These are phyloP conservation scores for Lycodopsis pacificus DNA, from an alignment of 2,797 vertebrate genomes.

Conservation along the genomic window DNA sequence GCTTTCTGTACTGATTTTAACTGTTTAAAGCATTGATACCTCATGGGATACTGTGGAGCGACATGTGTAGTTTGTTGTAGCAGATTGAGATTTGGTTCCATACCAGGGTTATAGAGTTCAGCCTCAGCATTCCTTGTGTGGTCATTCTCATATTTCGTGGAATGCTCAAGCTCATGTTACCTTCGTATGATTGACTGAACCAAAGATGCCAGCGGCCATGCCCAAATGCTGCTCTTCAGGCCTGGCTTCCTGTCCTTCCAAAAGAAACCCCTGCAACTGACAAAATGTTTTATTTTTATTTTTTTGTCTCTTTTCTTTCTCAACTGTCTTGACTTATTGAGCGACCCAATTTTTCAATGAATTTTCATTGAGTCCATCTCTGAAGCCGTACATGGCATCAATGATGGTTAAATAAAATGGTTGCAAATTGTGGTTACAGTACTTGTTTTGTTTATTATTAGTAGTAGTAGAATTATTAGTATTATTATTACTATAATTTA, in stretches of 20 bases:
- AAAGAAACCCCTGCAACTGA: slow-evolving; percentile 92
- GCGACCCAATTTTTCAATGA: slow-evolving; percentile 91
- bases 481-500: slow-evolving; percentile 83
- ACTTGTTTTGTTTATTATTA: slow-evolving; percentile 85
- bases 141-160: slow-evolving; percentile 81
- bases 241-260: slow-evolving; percentile 98
- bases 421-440: slow-evolving; percentile 86
- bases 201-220: slow-evolving; percentile 99
- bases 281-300: slow-evolving; percentile 80
- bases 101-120: slow-evolving; percentile 76
- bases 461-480: slow-evolving; percentile 61
- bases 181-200: slow-evolving; percentile 94
- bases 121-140: slow-evolving; percentile 75
- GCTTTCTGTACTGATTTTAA: slow-evolving; percentile 62
- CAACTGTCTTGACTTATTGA: slow-evolving; percentile 83
- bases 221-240: slow-evolving; percentile 98
- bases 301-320: slow-evolving; percentile 64
- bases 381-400: slow-evolving; percentile 74
- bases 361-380: slow-evolving; percentile 88
- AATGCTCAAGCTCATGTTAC: slow-evolving; percentile 89
- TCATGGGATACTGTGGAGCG: slow-evolving; percentile 73
- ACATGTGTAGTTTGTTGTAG: slow-evolving; percentile 77
- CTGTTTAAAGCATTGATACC: slow-evolving; percentile 78
- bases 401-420: slow-evolving; percentile 80
- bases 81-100: slow-evolving; percentile 79